Base-by-base conservation (phyloP, 2,797 vertebrate species). In the Poeciliopsis turneri region DNA sequence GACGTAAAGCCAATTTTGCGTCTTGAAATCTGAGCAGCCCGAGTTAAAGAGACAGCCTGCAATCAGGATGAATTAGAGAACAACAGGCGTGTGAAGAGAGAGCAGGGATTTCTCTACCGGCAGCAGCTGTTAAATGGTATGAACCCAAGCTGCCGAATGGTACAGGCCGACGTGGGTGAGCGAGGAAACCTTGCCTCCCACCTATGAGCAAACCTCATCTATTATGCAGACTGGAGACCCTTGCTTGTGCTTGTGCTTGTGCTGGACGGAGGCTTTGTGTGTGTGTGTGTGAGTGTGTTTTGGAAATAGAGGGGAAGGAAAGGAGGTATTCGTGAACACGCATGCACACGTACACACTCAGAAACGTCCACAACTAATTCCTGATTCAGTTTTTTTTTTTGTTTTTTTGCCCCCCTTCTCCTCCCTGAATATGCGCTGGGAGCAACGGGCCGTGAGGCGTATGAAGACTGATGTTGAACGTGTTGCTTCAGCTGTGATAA, bases 181-280 rank as follows among this genome's bases (percentile, higher is more conserved):
- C 47, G 75, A 59, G 57, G 74, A 81, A 28, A 73, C 86, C 78
- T 86, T 84, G 81, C 73, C 75, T 80, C 71, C 84, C 86, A 94
- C 93, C 93, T 93, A 92, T 94, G 90, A 92, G 89, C 85, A 86
- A 81, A 79, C 85, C 85, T 93, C 90, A 94, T 95, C 93, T 92
- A 94, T 94, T 95, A 95, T 95, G 94, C 93, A 94, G 93, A 85
- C 91, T 89, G 89, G 90, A 90, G 90, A 94, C 88, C 88, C 82
- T 78, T 83, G 85, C 89, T 81, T 85, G 80, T 87, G 88, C 86
- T 84, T 85, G 82, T 86, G 87, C 86, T 84, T 84, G 82, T 86
- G 88, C 86, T 85, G 81, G 82, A 83, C 70, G 78, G 86, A 85
- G 77, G 86, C 82, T 80, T 78, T 76, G 78, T 82, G 79, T 81